These are phyloP conservation scores for Drosophila chauvacae DNA, from an alignment of 1,140 invertebrate species.

Conservation along the genomic window DNA sequence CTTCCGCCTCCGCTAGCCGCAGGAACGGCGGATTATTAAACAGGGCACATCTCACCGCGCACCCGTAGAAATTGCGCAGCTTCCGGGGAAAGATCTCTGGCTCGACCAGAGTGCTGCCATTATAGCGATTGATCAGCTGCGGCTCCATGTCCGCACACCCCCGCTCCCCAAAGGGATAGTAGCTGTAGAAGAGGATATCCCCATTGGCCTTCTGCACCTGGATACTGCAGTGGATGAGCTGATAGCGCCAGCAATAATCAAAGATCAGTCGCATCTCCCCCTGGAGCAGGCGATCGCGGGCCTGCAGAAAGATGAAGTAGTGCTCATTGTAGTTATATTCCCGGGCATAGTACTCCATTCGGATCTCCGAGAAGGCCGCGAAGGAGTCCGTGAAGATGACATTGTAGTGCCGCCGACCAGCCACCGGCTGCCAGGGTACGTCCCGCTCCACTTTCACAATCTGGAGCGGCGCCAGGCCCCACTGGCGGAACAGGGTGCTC, in stretches of 20 bases:
- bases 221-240: conserved; percentile 74
- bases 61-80: conserved; percentile 63
- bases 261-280: conserved; percentile 69
- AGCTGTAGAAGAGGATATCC: conserved; percentile 70
- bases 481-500: conserved; percentile 60
- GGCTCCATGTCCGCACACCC: conserved; percentile 52
- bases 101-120: conserved; percentile 45
- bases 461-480: conserved; percentile 66
- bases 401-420: conserved; percentile 59
- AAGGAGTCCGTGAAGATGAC: conserved; percentile 74
- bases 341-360: conserved; percentile 53
- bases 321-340: conserved; percentile 72
- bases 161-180: conserved; percentile 50
- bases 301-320: conserved; percentile 78
- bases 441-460: conserved; percentile 57
- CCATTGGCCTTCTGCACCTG: conserved; percentile 68
- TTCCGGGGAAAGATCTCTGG: conserved; percentile 65
- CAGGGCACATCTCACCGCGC: conserved; percentile 52
- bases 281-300: conserved; percentile 48
- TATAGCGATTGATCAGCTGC: conserved; percentile 66
- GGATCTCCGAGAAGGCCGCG: conserved; percentile 62
- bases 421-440: conserved; percentile 11
- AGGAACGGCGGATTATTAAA: conserved; percentile 66
- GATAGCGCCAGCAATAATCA: conserved; percentile 69
- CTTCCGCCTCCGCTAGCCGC: conserved; percentile 2